These are phyloP conservation scores for Cecidostiba fungosa DNA, from an alignment of 2,888 invertebrate genomes.

Conservation along the genomic window DNA sequence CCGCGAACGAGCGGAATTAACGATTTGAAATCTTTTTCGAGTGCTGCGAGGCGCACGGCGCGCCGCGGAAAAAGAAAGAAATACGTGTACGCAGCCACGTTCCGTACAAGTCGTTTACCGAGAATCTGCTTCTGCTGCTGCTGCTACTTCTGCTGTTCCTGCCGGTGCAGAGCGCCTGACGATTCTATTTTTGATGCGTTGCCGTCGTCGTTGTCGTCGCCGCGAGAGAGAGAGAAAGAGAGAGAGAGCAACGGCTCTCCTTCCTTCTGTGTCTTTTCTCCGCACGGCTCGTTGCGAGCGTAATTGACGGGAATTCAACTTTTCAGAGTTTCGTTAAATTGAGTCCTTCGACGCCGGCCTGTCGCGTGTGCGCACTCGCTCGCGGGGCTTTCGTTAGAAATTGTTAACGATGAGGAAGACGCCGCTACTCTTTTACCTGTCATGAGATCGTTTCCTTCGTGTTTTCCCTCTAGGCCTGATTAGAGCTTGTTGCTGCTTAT, in stretches of 20 bases:
- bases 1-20: constrained; percentile 49
- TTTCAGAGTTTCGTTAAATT: constrained; percentile 54
- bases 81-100: background rate
- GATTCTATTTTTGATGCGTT: constrained; percentile 55
- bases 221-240: background rate
- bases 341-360: constrained; percentile 47
- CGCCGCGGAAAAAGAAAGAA: constrained; percentile 32
- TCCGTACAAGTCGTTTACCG: constrained; percentile 57
- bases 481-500: background rate
- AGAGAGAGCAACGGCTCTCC: background rate
- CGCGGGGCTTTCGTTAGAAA: constrained; percentile 52
- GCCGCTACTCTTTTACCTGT: constrained; percentile 33
- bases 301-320: constrained; percentile 60
- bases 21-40: constrained; percentile 53
- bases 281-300: constrained; percentile 36
- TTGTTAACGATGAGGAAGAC: constrained; percentile 38
- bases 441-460: constrained; percentile 17
- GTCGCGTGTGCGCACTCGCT: background rate
- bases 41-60: background rate
- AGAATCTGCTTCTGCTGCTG: constrained; percentile 12
- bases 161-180: constrained; percentile 25
- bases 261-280: background rate
- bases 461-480: constrained; percentile 15
- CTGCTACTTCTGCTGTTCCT: background rate
- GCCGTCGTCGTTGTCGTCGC: background rate